phyloP scores from a whole-genome alignment of 2,113 vertebrate genomes.

The Syngnathus typhle region DNA sequence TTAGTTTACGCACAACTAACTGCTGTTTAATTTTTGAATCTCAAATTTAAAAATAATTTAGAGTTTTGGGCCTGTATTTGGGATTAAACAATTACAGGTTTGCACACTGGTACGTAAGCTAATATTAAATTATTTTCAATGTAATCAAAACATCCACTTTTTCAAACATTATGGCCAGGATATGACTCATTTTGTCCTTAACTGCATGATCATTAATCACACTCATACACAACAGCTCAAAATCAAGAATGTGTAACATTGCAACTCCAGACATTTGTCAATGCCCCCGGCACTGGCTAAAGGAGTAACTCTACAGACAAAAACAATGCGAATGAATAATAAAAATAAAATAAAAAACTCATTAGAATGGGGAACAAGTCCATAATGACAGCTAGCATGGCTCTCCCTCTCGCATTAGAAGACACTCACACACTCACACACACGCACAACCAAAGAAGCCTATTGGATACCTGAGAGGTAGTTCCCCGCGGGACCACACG shows the following conservation, averaged over 20 bases:
- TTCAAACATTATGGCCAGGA: background rate
- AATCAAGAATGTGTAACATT: conserved; percentile 66
- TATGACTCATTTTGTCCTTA: background rate
- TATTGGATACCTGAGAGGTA: conserved; percentile 72
- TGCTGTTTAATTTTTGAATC: too few species aligned
- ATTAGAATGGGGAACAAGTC: conserved; percentile 49
- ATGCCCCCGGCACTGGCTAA: conserved; percentile 59
- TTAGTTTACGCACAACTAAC: too few species aligned
- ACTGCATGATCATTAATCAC: background rate
- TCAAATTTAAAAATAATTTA: too few species aligned
- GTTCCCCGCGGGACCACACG: conserved; percentile 51
- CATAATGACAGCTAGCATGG: conserved; percentile 52
- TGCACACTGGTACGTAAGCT: too few species aligned
- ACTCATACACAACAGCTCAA: conserved; percentile 25
- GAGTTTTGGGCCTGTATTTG: too few species aligned
- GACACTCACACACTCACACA: conserved; percentile 12
- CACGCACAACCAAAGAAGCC: conserved; percentile 41
- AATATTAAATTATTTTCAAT: too few species aligned
- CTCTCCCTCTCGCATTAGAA: conserved; percentile 41
- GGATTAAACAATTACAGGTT: too few species aligned
- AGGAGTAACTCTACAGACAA: conserved; percentile 56
- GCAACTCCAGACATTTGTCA: conserved; percentile 60
- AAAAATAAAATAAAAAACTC: conserved; percentile 14
- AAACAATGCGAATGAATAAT: conserved; percentile 20
- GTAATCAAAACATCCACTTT: too few species aligned